A percentile compares a stretch with the other conserved stretches of the same genome.
Evolutionary conservation across 2,797 vertebrate genomes (phyloP).

Genomic region (Decapterus maruadsi): DNA sequence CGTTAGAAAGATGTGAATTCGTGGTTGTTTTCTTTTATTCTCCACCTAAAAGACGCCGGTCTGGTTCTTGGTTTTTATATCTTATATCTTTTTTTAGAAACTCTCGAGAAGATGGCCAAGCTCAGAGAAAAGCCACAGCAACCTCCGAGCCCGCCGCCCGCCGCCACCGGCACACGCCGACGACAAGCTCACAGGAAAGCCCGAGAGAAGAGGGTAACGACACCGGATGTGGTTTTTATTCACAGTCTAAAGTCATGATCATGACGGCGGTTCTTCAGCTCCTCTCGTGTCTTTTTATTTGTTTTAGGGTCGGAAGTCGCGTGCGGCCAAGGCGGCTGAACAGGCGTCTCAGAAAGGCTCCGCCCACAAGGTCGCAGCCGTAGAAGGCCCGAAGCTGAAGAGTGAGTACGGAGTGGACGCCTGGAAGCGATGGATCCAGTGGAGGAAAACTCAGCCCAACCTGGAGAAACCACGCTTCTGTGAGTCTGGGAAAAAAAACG

Average conservation of each 20-base stretch:
- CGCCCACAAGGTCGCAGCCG: neutral
- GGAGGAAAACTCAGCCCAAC: slow-evolving; percentile 92
- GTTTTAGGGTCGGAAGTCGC: slow-evolving; percentile 64
- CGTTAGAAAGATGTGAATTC: neutral
- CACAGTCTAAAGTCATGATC: neutral
- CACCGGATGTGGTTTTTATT: neutral
- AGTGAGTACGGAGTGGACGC: slow-evolving; percentile 95
- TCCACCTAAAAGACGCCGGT: neutral
- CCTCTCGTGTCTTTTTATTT: neutral
- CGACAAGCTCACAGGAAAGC: slow-evolving; percentile 86
- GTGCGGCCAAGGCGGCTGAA: slow-evolving; percentile 54
- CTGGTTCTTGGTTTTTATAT: neutral
- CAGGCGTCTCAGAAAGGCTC: slow-evolving; percentile 55
- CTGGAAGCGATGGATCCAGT: slow-evolving; percentile 96
- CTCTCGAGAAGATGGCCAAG: slow-evolving; percentile 67
- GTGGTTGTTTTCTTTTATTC: neutral
- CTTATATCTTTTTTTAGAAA: slow-evolving; percentile 49
- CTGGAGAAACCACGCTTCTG: slow-evolving; percentile 90
- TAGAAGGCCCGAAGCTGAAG: slow-evolving; percentile 84
- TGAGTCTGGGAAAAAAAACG: slow-evolving; percentile 71
- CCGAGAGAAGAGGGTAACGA: slow-evolving; percentile 90
- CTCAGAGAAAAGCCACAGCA: slow-evolving; percentile 32
- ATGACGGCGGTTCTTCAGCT: neutral
- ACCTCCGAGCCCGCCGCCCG: slow-evolving; percentile 32
- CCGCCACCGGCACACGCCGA: slow-evolving; percentile 41